Evolutionary conservation across 1,140 invertebrate genomes (phyloP), one percentile per base, ranked within the genome.

Genomic region (Hyles euphorbiae): DNA sequence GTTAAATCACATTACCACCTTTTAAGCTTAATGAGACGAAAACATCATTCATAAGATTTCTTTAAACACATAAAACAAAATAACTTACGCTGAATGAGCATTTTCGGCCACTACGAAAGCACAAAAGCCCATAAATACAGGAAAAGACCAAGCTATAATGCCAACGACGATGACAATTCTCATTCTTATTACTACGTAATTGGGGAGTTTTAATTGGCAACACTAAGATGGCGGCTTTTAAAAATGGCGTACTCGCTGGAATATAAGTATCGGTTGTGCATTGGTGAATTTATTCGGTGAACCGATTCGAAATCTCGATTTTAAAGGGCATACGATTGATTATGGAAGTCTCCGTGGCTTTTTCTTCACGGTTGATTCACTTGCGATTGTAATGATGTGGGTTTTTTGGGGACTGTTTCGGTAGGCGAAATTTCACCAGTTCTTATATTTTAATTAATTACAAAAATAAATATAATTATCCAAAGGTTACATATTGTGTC

Each of bases 21-120:
- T 77, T 63, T 73, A 73, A 51, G 74, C 70, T 70, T 77, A 77
- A 77, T 77, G 74, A 78, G 74, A 75, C 70, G 73, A 71, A 77
- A 67, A 70, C 60, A 62, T 69, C 62, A 68, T 68, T 65, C 69
- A 66, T 73, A 73, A 63, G 49, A 68, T 53, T 68, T 73, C 70
- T 71, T 76, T 72, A 59, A 54, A 59, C 56, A 40, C 36, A 48
- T 58, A 63, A 59, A 65, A 77, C 72, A 72, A 72, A 74, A 77
- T 74, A 74, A 74, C 66, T 74, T 70, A 77, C 67, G 62, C 63
- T 65, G 67, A 76, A 63, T 73, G 74, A 68, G 68, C 70, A 71
- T 78, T 74, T 66, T 69, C 70, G 72, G 60, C 55, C 74, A 60
- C 54, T 68, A 73, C 64, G 67, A 65, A 56, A 40, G 36, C 60